These are phyloP conservation scores for Stenodera caucasica DNA, from an alignment of 2,888 invertebrate genomes.

Conservation along the genomic window DNA sequence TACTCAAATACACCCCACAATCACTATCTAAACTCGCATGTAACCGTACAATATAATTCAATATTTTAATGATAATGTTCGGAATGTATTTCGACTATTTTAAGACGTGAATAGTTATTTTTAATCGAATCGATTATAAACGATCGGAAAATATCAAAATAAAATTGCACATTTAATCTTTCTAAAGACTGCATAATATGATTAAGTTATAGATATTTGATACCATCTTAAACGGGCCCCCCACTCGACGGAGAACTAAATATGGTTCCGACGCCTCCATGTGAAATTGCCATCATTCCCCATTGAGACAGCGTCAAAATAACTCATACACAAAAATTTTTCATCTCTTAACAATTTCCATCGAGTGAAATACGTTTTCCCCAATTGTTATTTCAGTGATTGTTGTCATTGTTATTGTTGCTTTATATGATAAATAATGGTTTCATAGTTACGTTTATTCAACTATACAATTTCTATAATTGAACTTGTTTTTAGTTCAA, in stretches of 20 bases:
- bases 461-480: too few species aligned
- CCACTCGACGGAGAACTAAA: slow-evolving; percentile 27
- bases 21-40: neutral
- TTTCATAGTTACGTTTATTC: too few species aligned
- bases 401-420: neutral
- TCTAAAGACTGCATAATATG: neutral
- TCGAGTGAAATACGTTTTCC: neutral
- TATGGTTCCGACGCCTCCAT: slow-evolving; percentile 23
- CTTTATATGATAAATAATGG: too few species aligned
- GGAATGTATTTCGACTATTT: neutral
- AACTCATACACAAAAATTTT: neutral
- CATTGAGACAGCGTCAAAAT: neutral
- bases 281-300: neutral
- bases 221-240: neutral
- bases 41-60: neutral
- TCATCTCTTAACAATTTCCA: too few species aligned
- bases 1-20: neutral
- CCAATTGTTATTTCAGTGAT: neutral
- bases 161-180: neutral
- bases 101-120: neutral
- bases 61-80: slow-evolving; percentile 1
- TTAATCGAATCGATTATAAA: neutral
- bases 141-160: neutral
- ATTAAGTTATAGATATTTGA: neutral
- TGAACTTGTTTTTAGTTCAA: too few species aligned